A percentile compares a stretch with the other conserved stretches of the same genome.
These are phyloP conservation scores for Brachionus rotundiformis DNA, from an alignment of 1,140 invertebrate species.

Conservation along the genomic window DNA sequence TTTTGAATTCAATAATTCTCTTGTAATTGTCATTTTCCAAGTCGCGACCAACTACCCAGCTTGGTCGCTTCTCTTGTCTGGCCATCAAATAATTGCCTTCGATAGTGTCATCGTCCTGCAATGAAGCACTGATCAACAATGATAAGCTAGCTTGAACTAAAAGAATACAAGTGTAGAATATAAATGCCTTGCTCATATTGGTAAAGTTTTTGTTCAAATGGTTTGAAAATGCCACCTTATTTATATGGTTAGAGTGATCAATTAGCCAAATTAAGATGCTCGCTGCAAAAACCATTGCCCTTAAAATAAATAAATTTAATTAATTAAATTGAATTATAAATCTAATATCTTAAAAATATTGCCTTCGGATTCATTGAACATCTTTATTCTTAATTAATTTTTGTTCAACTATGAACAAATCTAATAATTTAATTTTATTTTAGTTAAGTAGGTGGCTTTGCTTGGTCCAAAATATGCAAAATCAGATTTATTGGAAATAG, in stretches of 20 bases:
- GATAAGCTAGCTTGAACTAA: not conserved
- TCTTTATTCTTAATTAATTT: not conserved
- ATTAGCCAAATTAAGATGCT: not conserved
- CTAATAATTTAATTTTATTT: not conserved
- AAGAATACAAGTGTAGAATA: not conserved
- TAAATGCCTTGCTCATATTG: not conserved
- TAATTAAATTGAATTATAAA: not conserved
- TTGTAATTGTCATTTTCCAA: slow-evolving; percentile 15
- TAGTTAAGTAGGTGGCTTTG: not conserved
- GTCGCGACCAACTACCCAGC: slow-evolving; percentile 39
- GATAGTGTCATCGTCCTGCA: not conserved
- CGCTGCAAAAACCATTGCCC: not conserved
- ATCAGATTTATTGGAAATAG: no score
- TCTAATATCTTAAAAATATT: not conserved
- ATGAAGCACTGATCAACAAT: not conserved
- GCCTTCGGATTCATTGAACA: not conserved
- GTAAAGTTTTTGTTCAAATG: not conserved
- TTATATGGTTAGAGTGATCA: not conserved
- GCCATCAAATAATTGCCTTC: not conserved
- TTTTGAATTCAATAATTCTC: slow-evolving; percentile 44
- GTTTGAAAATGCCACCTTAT: not conserved
- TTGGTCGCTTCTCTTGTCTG: not conserved
- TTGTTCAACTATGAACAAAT: slow-evolving; percentile 2
- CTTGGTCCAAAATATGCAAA: not conserved
- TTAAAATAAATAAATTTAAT: slow-evolving; percentile 19